Evolutionary conservation across 2,797 vertebrate genomes (phyloP).

Genomic region (Phoeniculus purpureus): DNA sequence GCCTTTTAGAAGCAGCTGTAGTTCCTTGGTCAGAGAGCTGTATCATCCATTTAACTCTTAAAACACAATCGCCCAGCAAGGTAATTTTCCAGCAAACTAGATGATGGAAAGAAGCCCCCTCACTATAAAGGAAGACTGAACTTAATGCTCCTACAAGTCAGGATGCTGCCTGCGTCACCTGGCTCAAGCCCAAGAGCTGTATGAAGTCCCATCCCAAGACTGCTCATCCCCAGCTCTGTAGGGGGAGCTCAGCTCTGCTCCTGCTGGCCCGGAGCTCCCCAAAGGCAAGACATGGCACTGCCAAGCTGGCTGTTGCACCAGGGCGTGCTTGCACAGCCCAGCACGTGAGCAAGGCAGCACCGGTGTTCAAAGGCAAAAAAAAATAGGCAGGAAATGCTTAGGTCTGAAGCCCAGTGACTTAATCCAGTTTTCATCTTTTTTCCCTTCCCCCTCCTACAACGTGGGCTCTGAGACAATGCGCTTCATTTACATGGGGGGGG

Average conservation of each 20-base stretch:
- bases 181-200: neutral
- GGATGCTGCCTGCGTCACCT: neutral
- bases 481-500: neutral
- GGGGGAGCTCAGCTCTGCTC: neutral
- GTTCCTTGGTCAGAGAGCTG: conserved; percentile 22
- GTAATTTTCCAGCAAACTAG: conserved; percentile 48
- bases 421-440: conserved; percentile 57
- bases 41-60: conserved; percentile 15
- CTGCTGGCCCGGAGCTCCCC: neutral
- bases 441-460: conserved; percentile 33
- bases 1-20: neutral
- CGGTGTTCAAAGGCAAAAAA: neutral
- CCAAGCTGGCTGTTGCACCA: neutral
- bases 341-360: neutral
- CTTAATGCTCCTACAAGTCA: conserved; percentile 18
- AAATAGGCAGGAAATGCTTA: conserved; percentile 43
- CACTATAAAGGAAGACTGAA: conserved; percentile 7
- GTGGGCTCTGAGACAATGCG: conserved; percentile 11
- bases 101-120: conserved; percentile 37
- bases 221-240: neutral
- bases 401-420: conserved; percentile 62
- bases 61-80: neutral
- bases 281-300: neutral
- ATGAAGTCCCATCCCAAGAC: conserved; percentile 17
- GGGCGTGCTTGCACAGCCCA: neutral